phyloP scores from a whole-genome alignment of 2,888 invertebrate genomes.

The Stenodema calcarata region DNA sequence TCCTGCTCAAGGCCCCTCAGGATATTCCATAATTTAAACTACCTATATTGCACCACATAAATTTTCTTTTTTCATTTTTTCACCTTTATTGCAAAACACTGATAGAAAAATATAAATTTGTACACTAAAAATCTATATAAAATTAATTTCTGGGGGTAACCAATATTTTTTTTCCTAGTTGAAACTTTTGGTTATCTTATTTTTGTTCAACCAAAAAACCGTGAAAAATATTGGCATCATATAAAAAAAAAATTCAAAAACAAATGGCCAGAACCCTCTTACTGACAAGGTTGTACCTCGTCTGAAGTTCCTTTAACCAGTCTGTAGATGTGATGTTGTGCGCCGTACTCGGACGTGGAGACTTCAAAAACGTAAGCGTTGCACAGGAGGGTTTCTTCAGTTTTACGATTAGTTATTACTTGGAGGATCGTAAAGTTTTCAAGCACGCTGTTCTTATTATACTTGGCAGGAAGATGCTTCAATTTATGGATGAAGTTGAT shows the following conservation, averaged over 20 bases:
- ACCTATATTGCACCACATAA: constrained; percentile 31
- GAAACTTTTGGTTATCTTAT: not conserved
- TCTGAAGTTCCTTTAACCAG: constrained; percentile 78
- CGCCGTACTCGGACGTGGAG: constrained; percentile 96
- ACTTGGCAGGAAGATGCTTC: constrained; percentile 97
- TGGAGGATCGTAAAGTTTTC: constrained; percentile 99
- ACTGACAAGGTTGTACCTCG: not conserved
- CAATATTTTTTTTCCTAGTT: not conserved
- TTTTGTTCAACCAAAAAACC: not conserved
- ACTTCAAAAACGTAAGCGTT: constrained; percentile 99
- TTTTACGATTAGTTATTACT: constrained; percentile 97
- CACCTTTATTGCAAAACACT: constrained; percentile 19
- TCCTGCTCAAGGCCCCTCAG: constrained; percentile 28
- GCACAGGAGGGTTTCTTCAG: constrained; percentile 96
- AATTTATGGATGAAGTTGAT: constrained; percentile 99
- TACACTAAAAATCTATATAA: constrained; percentile 21
- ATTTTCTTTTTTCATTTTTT: constrained; percentile 2
- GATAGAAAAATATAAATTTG: constrained; percentile 38
- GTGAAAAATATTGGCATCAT: not conserved
- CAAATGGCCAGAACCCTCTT: not conserved
- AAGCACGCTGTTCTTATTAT: constrained; percentile 99
- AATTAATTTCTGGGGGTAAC: not conserved
- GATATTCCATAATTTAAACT: constrained; percentile 26
- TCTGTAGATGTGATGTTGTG: constrained; percentile 98
- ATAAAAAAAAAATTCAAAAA: not conserved